These are phyloP conservation scores for Verasper variegatus DNA, from an alignment of 2,113 vertebrate species.

Conservation along the genomic window DNA sequence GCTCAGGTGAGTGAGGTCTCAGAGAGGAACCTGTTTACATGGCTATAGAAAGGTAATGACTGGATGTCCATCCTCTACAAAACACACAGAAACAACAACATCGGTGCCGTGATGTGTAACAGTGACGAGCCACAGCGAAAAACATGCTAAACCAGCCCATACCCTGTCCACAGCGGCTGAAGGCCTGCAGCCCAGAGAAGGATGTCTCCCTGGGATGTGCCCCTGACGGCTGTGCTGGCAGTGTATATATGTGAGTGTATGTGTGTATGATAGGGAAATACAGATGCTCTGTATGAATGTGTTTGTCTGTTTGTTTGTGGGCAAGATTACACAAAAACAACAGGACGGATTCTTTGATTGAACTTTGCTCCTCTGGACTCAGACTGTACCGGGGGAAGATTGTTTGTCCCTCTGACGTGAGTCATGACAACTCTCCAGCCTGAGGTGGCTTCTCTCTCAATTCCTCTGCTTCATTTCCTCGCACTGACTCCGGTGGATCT, in stretches of 20 bases:
- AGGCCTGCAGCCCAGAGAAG: slow-evolving; percentile 79
- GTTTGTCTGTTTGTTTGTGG: no score
- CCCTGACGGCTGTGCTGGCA: no score
- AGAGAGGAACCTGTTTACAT: slow-evolving; percentile 72
- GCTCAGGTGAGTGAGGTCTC: no score
- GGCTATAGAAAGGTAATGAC: slow-evolving; percentile 62
- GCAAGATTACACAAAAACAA: no score
- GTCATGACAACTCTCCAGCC: not conserved
- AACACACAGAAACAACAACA: slow-evolving; percentile 4
- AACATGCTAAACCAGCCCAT: slow-evolving; percentile 75
- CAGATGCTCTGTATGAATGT: no score
- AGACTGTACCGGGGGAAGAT: not conserved
- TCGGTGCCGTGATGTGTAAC: slow-evolving; percentile 17
- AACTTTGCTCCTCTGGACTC: slow-evolving; percentile 18
- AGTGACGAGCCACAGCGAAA: slow-evolving; percentile 57
- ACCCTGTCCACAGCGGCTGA: slow-evolving; percentile 80
- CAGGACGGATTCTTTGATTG: slow-evolving; percentile 10
- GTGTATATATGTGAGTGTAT: no score
- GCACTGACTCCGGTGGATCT: slow-evolving; percentile 7
- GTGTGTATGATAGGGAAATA: no score
- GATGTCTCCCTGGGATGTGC: slow-evolving; percentile 10
- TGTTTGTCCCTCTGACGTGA: not conserved
- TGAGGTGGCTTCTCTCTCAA: not conserved
- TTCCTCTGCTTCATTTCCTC: slow-evolving; percentile 1
- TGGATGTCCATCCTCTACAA: slow-evolving; percentile 60